These are phyloP conservation scores for Aphelenchoides bicaudatus DNA, from an alignment of 2,888 invertebrate genomes.

Conservation along the genomic window DNA sequence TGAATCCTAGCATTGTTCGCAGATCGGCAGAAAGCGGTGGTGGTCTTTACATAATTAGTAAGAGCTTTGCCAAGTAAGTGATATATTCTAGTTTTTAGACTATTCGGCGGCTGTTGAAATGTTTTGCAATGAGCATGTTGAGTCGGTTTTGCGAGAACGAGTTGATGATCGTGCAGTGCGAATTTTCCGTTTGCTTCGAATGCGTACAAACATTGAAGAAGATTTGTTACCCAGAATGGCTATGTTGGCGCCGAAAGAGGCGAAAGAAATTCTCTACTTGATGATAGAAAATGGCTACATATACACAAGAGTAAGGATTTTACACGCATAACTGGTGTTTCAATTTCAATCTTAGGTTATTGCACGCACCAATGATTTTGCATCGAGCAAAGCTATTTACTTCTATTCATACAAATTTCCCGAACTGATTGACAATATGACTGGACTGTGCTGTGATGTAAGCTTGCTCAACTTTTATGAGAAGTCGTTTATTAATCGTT, in stretches of 20 bases:
- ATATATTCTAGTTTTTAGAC: conserved; percentile 21
- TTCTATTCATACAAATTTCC: conserved; percentile 74
- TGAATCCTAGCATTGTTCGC: conserved; percentile 53
- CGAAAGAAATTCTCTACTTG: conserved; percentile 80
- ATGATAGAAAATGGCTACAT: conserved; percentile 75
- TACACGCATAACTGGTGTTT: not conserved
- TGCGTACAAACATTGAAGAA: conserved; percentile 80
- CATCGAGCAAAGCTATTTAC: conserved; percentile 76
- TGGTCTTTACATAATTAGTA: conserved; percentile 76
- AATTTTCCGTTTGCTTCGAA: conserved; percentile 75
- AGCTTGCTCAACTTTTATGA: not conserved
- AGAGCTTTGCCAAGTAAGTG: conserved; percentile 29
- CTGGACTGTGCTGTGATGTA: conserved; percentile 44
- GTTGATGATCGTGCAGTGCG: conserved; percentile 73
- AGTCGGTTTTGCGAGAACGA: conserved; percentile 78
- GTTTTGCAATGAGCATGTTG: conserved; percentile 73
- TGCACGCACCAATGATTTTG: conserved; percentile 68
- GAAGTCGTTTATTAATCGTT: conserved; percentile 5
- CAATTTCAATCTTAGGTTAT: conserved; percentile 61
- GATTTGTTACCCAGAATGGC: conserved; percentile 69
- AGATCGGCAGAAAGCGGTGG: conserved; percentile 77
- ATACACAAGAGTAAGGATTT: conserved; percentile 63
- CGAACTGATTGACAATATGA: conserved; percentile 64
- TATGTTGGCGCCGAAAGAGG: conserved; percentile 89
- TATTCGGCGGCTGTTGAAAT: conserved; percentile 67